These are phyloP conservation scores for Muscicapa striata DNA, from an alignment of 2,797 vertebrate genomes.

Conservation along the genomic window DNA sequence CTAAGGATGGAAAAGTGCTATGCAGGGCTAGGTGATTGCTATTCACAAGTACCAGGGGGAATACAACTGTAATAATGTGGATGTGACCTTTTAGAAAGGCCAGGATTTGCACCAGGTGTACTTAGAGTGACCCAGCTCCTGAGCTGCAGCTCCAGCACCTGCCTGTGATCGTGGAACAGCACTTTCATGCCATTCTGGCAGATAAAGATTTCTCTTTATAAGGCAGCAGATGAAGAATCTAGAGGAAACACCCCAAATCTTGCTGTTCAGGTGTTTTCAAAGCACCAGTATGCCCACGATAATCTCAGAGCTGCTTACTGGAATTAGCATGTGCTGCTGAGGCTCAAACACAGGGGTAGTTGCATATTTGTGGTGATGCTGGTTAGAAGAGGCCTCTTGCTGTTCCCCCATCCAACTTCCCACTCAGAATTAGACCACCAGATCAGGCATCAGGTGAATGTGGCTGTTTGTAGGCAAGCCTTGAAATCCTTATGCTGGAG, in stretches of 20 bases:
- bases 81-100: not conserved
- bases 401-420: not conserved
- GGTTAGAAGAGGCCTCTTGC: not conserved
- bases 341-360: not conserved
- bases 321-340: not conserved
- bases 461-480: not conserved
- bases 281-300: accelerated
- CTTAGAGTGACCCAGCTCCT: not conserved
- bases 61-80: not conserved
- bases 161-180: not conserved
- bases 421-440: not conserved
- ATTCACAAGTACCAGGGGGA: not conserved
- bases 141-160: not conserved
- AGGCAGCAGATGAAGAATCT: not conserved
- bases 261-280: not conserved
- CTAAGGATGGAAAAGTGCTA: not conserved
- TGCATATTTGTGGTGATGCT: not conserved
- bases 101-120: not conserved
- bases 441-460: not conserved
- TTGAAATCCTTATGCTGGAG: not conserved
- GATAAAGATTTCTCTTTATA: not conserved
- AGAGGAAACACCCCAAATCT: not conserved
- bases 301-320: not conserved
- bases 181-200: not conserved
- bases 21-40: not conserved